Percentiles rank a stretch among this genome's conserved stretches.
These are phyloP conservation scores for Girardinus metallicus DNA, from an alignment of 2,797 vertebrate genomes.

Conservation along the genomic window DNA sequence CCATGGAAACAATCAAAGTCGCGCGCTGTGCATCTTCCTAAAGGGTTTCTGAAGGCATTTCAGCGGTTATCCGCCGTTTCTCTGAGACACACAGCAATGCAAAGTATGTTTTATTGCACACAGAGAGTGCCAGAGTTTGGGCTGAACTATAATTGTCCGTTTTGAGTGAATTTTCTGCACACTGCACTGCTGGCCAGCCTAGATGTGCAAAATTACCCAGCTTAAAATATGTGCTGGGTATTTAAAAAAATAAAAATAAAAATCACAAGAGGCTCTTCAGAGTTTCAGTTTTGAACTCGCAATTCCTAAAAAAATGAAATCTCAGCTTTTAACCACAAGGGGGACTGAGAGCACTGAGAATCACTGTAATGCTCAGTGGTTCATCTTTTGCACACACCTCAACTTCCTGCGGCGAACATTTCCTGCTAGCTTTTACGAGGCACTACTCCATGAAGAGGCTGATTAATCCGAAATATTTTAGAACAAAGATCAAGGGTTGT, in stretches of 20 bases:
- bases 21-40: background rate
- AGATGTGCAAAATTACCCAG: background rate
- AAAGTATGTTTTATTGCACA: background rate
- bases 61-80: constrained; percentile 13
- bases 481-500: constrained; percentile 14
- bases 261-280: background rate
- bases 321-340: constrained; percentile 65
- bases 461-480: constrained; percentile 9
- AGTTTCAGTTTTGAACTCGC: constrained; percentile 27
- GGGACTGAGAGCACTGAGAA: constrained; percentile 74
- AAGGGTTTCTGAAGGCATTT: background rate
- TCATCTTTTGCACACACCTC: constrained; percentile 15
- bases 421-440: background rate
- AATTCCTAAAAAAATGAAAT: constrained; percentile 9
- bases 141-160: background rate
- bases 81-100: constrained; percentile 3
- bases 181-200: background rate
- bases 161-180: background rate
- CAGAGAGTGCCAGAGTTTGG: background rate
- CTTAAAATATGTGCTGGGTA: constrained; percentile 1
- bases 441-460: constrained; percentile 12
- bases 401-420: constrained; percentile 9
- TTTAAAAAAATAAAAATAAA: background rate
- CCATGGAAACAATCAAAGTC: constrained; percentile 15
- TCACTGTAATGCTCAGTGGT: constrained; percentile 20